Base-by-base conservation (phyloP, 2,888 invertebrate species). In the Dinocampus coccinellae region DNA sequence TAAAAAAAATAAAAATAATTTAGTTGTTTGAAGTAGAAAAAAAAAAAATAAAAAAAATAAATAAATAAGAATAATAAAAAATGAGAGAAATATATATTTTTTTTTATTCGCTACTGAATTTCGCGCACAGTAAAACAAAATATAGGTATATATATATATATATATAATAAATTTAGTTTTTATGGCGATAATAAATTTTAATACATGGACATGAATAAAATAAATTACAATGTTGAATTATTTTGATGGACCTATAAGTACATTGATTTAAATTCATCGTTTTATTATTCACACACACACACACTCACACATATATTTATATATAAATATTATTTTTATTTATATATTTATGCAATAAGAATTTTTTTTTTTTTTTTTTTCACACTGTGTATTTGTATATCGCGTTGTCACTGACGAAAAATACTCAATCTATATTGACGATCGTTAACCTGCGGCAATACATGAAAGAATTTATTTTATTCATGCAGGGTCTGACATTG, bases 401-500 rank as follows among this genome's bases (percentile, higher is more conserved):
- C n/a, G 13, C 11, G 13, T 47, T 2, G 57, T 53, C 52, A 53
- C 22, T n/a, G 16, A 64, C 20, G 42, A 33, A 47, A 57, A 16
- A 62, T 36, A 47, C 20, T 20, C 13, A 1, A 60, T 26, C 16
- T 33, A 60, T 33, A 22, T 24, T 26, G 52, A 29, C 16, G 22
- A n/a, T n/a, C n/a, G n/a, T n/a, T n/a, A n/a, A n/a, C n/a, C n/a
- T 33, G 60, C 71, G 71, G 71, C 71, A 22, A 61, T 20, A 20
- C 42, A 71, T 71, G 29, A 71, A 71, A 71, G 71, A 47, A 20
- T n/a, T n/a, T n/a, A 36, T 33, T 55, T 66, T 71, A 66, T 71
- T 62, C 71, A 42, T 20, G 55, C 20, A 13, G n/a, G 34, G 33
- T 58, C 47, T n/a, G n/a, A n/a, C 42, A 47, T n/a, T 47, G 52